A percentile compares a stretch with the other conserved stretches of the same genome.
Conservation (phyloP, 2,113 vertebrate genomes). For the Gymnogyps californianus region DNA sequence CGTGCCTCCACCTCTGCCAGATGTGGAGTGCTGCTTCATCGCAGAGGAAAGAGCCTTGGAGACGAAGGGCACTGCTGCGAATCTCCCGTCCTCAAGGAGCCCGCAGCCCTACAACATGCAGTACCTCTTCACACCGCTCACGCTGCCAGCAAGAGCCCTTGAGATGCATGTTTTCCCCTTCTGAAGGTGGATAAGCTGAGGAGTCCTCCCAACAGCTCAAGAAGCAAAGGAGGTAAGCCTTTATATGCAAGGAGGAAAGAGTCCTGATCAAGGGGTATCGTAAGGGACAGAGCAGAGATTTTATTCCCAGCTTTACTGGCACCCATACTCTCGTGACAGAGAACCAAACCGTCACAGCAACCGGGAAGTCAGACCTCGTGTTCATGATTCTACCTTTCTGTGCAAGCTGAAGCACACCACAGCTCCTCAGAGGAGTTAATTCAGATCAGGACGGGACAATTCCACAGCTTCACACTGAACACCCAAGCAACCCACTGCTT, state of each 20-base stretch:
- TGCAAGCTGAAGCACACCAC: background rate
- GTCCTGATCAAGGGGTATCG: accelerated
- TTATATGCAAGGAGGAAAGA: background rate
- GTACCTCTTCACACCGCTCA: accelerated
- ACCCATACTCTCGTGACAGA: background rate
- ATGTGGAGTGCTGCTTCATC: accelerated
- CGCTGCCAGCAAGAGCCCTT: accelerated
- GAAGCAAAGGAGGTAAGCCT: background rate
- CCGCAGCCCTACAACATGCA: accelerated
- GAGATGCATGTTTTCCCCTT: accelerated
- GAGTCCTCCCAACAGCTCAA: background rate
- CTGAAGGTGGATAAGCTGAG: background rate
- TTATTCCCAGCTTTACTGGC: background rate
- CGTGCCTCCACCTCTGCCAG: accelerated
- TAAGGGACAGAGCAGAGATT: background rate
- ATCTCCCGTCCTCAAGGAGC: background rate
- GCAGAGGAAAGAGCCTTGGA: background rate
- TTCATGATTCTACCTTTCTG: accelerated
- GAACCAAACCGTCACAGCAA: background rate
- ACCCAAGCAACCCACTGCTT: background rate
- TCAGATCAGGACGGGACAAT: background rate
- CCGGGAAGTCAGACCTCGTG: accelerated
- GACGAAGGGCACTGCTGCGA: background rate
- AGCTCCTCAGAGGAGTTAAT: accelerated
- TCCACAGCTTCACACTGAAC: background rate